Evolutionary conservation across 2,113 vertebrate species (phyloP).

Genomic region (Salvelinus fontinalis): DNA sequence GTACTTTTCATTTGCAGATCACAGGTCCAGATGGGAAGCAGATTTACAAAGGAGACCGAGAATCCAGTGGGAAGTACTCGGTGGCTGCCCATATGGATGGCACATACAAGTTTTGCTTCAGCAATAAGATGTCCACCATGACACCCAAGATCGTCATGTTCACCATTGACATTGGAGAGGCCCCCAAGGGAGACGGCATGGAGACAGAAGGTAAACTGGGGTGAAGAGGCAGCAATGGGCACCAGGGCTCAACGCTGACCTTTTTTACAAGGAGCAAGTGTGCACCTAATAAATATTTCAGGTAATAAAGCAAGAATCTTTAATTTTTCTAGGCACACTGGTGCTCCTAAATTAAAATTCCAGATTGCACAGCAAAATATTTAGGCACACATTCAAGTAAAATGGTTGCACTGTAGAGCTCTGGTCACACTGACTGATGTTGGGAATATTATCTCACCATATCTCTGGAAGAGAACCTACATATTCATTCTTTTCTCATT

Average conservation of each 20-base stretch:
- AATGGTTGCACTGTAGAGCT: too few relatives aligned
- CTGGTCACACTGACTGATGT: background rate
- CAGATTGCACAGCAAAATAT: too few relatives aligned
- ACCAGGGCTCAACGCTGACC: too few relatives aligned
- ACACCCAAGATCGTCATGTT: slow-evolving; percentile 99
- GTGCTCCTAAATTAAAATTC: too few relatives aligned
- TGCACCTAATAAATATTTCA: too few relatives aligned
- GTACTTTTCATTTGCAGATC: slow-evolving; percentile 74
- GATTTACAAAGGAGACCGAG: slow-evolving; percentile 96
- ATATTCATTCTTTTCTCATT: slow-evolving; percentile 32
- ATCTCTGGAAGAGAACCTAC: background rate
- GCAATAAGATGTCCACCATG: slow-evolving; percentile 99
- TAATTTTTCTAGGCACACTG: too few relatives aligned
- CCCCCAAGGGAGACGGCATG: slow-evolving; percentile 95
- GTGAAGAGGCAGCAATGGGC: background rate
- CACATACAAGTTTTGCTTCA: slow-evolving; percentile 97
- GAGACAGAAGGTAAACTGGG: slow-evolving; percentile 89
- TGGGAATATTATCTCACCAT: background rate
- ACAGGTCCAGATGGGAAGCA: slow-evolving; percentile 96
- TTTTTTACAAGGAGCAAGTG: too few relatives aligned
- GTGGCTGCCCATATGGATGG: slow-evolving; percentile 99
- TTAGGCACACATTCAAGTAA: too few relatives aligned
- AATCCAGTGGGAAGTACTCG: slow-evolving; percentile 97
- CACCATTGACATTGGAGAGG: slow-evolving; percentile 97
- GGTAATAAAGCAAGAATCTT: too few relatives aligned